phyloP scores from a whole-genome alignment of 1,140 invertebrate species.

The Rhagoletis pomonella region DNA sequence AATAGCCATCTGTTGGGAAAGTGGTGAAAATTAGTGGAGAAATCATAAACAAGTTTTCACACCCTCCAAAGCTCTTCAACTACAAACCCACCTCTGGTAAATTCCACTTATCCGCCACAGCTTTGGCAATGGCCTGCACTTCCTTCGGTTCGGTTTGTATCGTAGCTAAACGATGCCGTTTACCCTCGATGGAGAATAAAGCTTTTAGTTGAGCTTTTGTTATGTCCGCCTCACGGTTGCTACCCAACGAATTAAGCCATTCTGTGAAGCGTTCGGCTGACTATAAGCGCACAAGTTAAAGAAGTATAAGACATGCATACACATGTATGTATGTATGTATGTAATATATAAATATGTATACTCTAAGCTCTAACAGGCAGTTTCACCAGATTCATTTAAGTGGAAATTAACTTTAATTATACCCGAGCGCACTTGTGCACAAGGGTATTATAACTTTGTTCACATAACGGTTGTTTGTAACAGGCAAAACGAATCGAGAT shows the following conservation, averaged over 20 bases:
- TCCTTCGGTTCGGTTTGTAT: slow-evolving; percentile 71
- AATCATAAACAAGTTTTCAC: slow-evolving; percentile 8
- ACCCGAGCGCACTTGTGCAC: too few species aligned
- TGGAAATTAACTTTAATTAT: too few species aligned
- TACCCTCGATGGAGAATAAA: slow-evolving; percentile 70
- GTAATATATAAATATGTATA: too few species aligned
- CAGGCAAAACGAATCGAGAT: too few species aligned
- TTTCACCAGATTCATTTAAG: too few species aligned
- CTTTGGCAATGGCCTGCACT: slow-evolving; percentile 70
- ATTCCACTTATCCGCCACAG: slow-evolving; percentile 71
- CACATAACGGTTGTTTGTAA: too few species aligned
- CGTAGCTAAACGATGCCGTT: slow-evolving; percentile 67
- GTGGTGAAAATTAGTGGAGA: neutral
- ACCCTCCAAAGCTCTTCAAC: neutral
- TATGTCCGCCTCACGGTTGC: slow-evolving; percentile 63
- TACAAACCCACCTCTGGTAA: slow-evolving; percentile 64
- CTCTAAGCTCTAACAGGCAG: neutral
- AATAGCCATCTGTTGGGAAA: slow-evolving; percentile 65
- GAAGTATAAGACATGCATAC: neutral
- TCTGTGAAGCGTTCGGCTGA: slow-evolving; percentile 70
- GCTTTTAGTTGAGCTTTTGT: slow-evolving; percentile 69
- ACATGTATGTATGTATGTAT: neutral
- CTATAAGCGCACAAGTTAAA: slow-evolving; percentile 52
- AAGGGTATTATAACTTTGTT: too few species aligned
- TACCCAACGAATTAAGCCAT: slow-evolving; percentile 69